Base-by-base conservation (phyloP, 1,140 invertebrate genomes). In the Drosophila gunungcola region DNA sequence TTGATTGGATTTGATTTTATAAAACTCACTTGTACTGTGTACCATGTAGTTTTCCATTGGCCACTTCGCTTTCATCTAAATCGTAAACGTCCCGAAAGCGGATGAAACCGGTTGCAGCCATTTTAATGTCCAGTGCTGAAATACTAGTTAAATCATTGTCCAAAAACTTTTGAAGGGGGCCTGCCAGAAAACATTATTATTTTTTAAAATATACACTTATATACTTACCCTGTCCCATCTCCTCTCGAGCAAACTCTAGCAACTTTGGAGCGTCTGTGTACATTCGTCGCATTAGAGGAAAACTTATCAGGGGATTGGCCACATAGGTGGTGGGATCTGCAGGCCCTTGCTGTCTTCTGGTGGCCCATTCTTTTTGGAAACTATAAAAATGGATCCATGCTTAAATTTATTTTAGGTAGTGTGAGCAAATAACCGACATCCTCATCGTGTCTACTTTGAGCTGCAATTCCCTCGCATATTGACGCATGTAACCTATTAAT, bases 211-310 rank as follows among this genome's bases (percentile, higher is more conserved):
- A 32, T n/a, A 16, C 21, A 21, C 21, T n/a, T n/a, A n/a, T n/a
- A n/a, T n/a, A 9, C 38, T 3, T 10, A 77, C 80, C 49, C 46
- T 38, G 3, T 0, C 4, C 38, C 6, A 51, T 11, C 0, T 81
- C 73, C 7, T 10, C 16, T 0, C 32, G 34, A 0, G 61, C 43
- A 10, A 42, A 56, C 3, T 49, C 12, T 3, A 69, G 4, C 9
- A 55, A 43, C 36, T 49, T 78, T 2, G 43, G 36, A 4, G 34
- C 58, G 36, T 85, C 81, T 10, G 11, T 5, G 45, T 74, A 57
- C 81, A 86, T 80, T n/a, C 81, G 43, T 5, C 78, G 53, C n/a
- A 85, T 32, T 7, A 85, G 12, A 0, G 82, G 68, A 5, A 77
- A 54, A 45, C 82, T 78, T 16, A 58, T 55, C 11, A 86, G 13